Base-by-base conservation (phyloP, 2,888 invertebrate genomes). In the Latheticus oryzae region DNA sequence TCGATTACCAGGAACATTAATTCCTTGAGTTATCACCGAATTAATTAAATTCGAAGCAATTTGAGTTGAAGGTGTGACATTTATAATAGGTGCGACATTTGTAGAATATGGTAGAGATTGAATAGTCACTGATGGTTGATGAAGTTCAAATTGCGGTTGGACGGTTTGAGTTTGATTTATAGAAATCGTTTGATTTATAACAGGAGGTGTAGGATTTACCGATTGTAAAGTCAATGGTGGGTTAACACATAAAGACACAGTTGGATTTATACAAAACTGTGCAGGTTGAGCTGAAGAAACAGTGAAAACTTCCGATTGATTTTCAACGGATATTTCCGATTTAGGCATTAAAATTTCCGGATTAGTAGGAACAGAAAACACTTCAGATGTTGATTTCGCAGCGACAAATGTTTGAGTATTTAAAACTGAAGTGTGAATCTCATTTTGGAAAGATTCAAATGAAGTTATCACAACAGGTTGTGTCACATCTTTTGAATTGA, bases 371-470 rank as follows among this genome's bases (percentile, higher is more conserved):
- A 69, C 62, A 1, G 69, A 58, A 32, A 74, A 61, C 8, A 72
- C 37, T 62, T 73, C 70, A 1, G 72, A 63, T n/a, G 72, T 62
- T 7, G 74, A 69, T 64, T 75, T 75, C 1, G 73, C 67, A 13
- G 66, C 64, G 11, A 76, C 65, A 58, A 71, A 73, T 11, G 74
- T 74, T 62, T 75, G 74, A 61, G 75, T 72, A 68, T 78, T 76
- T 26, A 76, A 61, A 15, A 76, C 71, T 12, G 76, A 74, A 5
- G 76, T 74, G 35, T 76, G 76, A 8, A 76, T 71, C 63, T 77
- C 73, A 60, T 77, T 77, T 61, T 77, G 76, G 51, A 65, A 76
- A 2, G 77, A 73, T 66, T 77, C 76, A 55, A 70, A 77, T 0
- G 78, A 74, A 24, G 75, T 69, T 48, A 76, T 68, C 2, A 76